Evolutionary conservation across 2,113 vertebrate species (phyloP).

Genomic region (Equus quagga): DNA sequence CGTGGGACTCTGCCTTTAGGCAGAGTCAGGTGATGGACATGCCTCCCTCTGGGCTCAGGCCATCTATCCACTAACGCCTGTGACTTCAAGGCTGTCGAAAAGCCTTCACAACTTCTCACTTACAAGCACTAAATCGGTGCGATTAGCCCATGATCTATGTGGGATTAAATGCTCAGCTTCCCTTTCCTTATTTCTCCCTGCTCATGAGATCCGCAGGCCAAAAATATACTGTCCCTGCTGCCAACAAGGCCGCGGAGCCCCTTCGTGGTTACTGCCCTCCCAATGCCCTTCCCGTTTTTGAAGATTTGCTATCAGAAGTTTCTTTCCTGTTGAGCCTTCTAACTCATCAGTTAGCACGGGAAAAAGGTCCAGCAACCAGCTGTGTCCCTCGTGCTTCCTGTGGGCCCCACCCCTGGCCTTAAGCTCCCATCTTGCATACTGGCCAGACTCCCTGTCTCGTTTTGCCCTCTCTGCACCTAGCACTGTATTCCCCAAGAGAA

Average conservation of each 20-base stretch:
- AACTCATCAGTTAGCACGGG: conserved; percentile 11
- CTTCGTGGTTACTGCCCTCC: conserved; percentile 55
- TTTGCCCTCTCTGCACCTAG: not conserved
- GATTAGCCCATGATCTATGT: conserved; percentile 54
- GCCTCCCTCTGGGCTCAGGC: not conserved
- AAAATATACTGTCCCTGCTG: conserved; percentile 66
- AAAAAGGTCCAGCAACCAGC: not conserved
- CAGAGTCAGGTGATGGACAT: not conserved
- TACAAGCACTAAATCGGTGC: conserved; percentile 8
- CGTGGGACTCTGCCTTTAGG: not conserved
- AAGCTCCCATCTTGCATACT: not conserved
- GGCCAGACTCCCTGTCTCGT: not conserved
- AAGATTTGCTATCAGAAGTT: conserved; percentile 66
- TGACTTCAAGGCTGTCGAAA: conserved; percentile 27
- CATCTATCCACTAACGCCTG: not conserved
- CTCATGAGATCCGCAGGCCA: conserved; percentile 58
- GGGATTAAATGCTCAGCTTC: conserved; percentile 70
- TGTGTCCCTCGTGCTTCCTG: conserved; percentile 10
- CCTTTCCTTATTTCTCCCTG: conserved; percentile 74
- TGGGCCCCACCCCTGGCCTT: no score
- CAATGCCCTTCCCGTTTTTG: conserved; percentile 72
- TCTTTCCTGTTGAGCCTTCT: conserved; percentile 78
- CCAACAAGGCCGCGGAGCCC: not conserved
- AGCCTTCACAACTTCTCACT: conserved; percentile 61
- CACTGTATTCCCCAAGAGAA: not conserved